Base-by-base conservation (phyloP, 2,888 invertebrate species). In the Barypeithes pellucidus region DNA sequence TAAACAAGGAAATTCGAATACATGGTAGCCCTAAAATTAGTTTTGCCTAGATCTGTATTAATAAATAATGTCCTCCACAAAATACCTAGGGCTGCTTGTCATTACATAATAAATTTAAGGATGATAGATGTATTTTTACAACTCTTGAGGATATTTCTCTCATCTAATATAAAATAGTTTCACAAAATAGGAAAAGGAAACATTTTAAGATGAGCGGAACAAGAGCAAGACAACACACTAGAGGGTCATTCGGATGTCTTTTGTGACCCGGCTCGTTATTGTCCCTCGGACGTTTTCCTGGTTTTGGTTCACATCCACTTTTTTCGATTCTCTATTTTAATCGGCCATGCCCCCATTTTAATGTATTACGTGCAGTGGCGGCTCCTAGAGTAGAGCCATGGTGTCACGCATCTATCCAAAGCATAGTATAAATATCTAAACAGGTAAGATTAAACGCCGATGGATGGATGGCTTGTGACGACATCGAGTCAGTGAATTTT, bases 241-340 rank as follows among this genome's bases (percentile, higher is more conserved):
- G 63, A 63, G 63, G 63, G 63, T 63, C 63, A 63, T 63, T 33
- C 33, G 12, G 24, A 50, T 24, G 36, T 29, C 63, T 50, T 50
- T 63, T 50, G 63, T 45, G 63, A 50, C 45, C 50, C 18, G 47
- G 20, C 20, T 50, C 63, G 63, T 63, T 63, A 63, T 63, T 63
- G 50, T 63, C n/a, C n/a, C 33, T 7, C 63, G 50, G 12, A 22
- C n/a, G 20, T 50, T 20, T 16, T 47, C 24, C 22, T 22, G 22
- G 20, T 50, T 50, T 50, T 20, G 12, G n/a, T 2, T 50, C 50
- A n/a, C 12, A 11, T n/a, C 24, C 9, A n/a, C n/a, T 12, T 12
- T 24, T 50, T n/a, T 50, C 22, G 11, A 20, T 12, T n/a, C 3
- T 22, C n/a, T 24, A n/a, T 50, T 47, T 45, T 9, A 20, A 45